Evolutionary conservation across 1,140 invertebrate genomes (phyloP).

Genomic region (Coelopa frigida): DNA sequence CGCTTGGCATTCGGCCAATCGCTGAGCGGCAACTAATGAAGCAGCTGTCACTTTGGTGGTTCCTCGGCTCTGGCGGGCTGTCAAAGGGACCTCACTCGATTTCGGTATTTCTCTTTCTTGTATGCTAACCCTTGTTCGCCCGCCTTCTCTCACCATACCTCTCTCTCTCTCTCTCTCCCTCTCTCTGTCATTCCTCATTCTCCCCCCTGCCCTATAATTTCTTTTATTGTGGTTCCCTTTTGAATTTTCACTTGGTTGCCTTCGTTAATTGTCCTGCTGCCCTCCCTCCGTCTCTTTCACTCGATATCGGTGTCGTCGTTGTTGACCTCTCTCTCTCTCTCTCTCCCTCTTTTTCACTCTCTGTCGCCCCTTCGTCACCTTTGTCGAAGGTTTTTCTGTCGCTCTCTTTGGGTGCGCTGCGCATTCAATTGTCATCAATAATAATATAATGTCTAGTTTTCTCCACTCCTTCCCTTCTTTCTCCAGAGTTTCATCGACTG

Average conservation of each 20-base stretch:
- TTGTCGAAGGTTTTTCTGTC: neutral
- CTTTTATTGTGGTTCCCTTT: too few species aligned
- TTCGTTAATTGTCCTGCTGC: conserved; percentile 16
- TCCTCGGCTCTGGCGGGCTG: too few species aligned
- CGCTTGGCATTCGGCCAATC: too few species aligned
- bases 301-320: too few species aligned
- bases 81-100: too few species aligned
- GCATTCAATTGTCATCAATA: conserved; percentile 45
- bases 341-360: conserved; percentile 12
- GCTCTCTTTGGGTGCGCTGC: conserved; percentile 8
- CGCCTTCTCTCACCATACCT: neutral
- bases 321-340: conserved; percentile 9
- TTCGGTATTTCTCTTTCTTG: conserved; percentile 1
- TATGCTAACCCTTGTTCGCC: neutral
- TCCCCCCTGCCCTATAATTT: conserved; percentile 7
- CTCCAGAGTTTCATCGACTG: too few species aligned
- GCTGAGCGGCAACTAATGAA: too few species aligned
- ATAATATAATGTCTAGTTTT: conserved; percentile 45
- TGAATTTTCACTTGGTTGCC: conserved; percentile 13
- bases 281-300: conserved; percentile 8
- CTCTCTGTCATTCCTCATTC: conserved; percentile 11
- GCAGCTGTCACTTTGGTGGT: too few species aligned
- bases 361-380: conserved; percentile 15
- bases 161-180: conserved; percentile 5
- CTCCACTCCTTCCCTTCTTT: too few species aligned